These are phyloP conservation scores for Craniophora ligustri DNA, from an alignment of 2,888 invertebrate species.

Conservation along the genomic window DNA sequence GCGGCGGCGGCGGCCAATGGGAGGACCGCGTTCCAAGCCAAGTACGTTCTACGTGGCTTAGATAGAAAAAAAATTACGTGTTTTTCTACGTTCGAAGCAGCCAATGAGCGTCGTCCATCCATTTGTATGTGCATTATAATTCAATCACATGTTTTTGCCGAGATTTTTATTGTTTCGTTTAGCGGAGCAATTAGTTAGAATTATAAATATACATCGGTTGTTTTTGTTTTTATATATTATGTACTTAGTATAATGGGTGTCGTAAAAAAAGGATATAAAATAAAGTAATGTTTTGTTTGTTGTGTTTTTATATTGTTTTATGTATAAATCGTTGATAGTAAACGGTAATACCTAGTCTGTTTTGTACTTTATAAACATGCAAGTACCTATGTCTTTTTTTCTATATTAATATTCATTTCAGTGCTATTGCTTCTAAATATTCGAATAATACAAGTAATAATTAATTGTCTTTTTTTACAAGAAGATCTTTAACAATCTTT, in stretches of 20 bases:
- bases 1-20: conserved; percentile 73
- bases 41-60: conserved; percentile 85
- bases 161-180: conserved; percentile 48
- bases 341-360: too few relatives aligned
- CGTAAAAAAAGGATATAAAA: conserved; percentile 5
- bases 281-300: neutral
- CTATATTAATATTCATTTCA: too few relatives aligned
- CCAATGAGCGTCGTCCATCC: conserved; percentile 73
- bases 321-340: neutral
- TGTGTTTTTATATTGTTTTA: conserved; percentile 11
- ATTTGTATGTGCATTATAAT: conserved; percentile 78
- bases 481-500: too few relatives aligned
- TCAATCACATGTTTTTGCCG: conserved; percentile 70
- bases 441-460: too few relatives aligned
- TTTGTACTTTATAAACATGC: too few relatives aligned
- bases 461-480: too few relatives aligned
- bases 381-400: too few relatives aligned
- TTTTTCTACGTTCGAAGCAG: conserved; percentile 81
- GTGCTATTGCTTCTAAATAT: too few relatives aligned
- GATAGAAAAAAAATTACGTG: conserved; percentile 84
- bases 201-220: conserved; percentile 3
- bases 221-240: conserved; percentile 34
- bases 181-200: conserved; percentile 45
- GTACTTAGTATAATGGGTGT: neutral
- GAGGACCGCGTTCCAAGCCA: conserved; percentile 66